Conservation (phyloP, 2,113 vertebrate genomes). For the Danionella cerebrum region DNA sequence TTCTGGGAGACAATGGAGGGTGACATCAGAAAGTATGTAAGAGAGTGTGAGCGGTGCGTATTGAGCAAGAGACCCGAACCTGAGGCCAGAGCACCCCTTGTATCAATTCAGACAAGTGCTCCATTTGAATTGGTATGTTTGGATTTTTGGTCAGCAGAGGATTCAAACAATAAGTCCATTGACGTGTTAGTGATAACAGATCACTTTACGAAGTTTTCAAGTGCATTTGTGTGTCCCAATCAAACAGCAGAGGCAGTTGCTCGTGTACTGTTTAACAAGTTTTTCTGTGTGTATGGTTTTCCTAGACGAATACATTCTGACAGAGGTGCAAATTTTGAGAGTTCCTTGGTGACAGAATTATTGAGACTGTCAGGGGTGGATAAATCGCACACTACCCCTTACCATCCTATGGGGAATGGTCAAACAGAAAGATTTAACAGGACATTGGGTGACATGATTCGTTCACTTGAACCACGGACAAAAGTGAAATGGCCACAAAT, state of each 20-base stretch:
- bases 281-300: constrained; percentile 14
- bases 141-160: constrained; percentile 16
- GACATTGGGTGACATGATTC: constrained; percentile 5
- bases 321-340: constrained; percentile 20
- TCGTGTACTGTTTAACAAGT: neutral
- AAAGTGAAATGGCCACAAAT: neutral
- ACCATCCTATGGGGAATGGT: constrained; percentile 11
- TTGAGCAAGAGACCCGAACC: constrained; percentile 9
- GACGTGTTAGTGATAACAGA: constrained; percentile 16
- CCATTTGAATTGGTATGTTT: constrained; percentile 25
- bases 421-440: neutral
- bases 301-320: constrained; percentile 19
- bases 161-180: neutral
- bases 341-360: neutral
- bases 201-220: neutral
- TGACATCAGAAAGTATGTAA: neutral
- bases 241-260: constrained; percentile 21
- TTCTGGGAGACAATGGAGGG: neutral
- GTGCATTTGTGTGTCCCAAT: constrained; percentile 5
- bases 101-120: neutral
- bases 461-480: neutral
- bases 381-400: constrained; percentile 1
- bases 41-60: neutral
- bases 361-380: neutral
- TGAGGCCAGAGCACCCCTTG: constrained; percentile 11